Conservation (phyloP, 2,797 vertebrate genomes). For the Brotula barbata region DNA sequence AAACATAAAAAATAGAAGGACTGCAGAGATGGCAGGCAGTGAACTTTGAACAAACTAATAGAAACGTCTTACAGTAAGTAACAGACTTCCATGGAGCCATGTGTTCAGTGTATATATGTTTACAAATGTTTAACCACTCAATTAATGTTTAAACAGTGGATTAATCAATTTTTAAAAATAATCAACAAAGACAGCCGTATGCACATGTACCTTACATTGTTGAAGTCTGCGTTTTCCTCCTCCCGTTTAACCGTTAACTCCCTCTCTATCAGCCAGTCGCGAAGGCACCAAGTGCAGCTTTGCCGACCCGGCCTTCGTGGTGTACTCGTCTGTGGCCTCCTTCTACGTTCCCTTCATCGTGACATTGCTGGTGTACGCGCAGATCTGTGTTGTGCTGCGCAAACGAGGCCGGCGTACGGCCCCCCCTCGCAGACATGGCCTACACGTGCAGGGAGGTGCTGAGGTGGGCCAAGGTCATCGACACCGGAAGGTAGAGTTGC, state of each 20-base stretch:
- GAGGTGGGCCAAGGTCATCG: conserved; percentile 57
- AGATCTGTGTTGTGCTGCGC: conserved; percentile 82
- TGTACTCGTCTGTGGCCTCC: conserved; percentile 83
- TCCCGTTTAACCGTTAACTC: not conserved
- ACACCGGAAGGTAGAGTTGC: conserved; percentile 69
- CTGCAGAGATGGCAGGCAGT: too few species aligned
- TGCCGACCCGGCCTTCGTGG: conserved; percentile 80
- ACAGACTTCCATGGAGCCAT: too few species aligned
- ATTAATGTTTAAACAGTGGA: too few species aligned
- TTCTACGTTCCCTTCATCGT: conserved; percentile 84
- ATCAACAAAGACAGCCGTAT: too few species aligned
- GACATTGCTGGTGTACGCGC: conserved; percentile 79
- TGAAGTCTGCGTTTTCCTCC: not conserved
- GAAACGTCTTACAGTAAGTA: too few species aligned
- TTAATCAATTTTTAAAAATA: too few species aligned
- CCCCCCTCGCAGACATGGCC: conserved; percentile 60
- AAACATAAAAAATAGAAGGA: too few species aligned
- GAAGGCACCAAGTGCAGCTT: conserved; percentile 80
- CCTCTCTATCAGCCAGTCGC: conserved; percentile 57
- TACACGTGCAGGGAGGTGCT: conserved; percentile 27
- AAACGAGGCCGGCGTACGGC: conserved; percentile 76
- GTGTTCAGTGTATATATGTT: too few species aligned
- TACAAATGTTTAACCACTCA: too few species aligned
- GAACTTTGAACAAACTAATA: too few species aligned
- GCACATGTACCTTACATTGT: too few species aligned